Conservation (phyloP, 2,113 vertebrate species). For the Puffinus mauretanicus region DNA sequence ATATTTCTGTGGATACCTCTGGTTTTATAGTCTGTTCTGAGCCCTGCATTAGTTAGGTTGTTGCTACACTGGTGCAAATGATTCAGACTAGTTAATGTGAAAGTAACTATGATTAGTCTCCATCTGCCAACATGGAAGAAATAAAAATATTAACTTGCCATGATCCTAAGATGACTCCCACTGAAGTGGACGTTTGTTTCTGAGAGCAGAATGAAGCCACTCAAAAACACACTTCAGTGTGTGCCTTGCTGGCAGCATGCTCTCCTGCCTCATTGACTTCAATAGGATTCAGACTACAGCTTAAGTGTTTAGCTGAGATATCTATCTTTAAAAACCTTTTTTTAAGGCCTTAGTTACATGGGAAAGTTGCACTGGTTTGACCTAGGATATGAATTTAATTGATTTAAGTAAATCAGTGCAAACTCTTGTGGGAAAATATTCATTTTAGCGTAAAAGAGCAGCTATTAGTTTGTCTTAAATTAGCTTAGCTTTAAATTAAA, state of each 20-base stretch:
- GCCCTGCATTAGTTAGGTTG: not conserved
- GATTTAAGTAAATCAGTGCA: not conserved
- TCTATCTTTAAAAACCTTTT: not conserved
- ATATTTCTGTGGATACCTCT: not conserved
- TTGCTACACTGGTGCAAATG: not conserved
- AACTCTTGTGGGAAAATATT: not conserved
- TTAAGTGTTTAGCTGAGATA: not conserved
- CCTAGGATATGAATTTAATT: not conserved
- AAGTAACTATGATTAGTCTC: not conserved
- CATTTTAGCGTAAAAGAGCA: not conserved
- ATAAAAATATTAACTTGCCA: not conserved
- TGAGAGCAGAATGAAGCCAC: not conserved
- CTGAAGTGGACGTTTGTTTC: not conserved
- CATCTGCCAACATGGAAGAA: not conserved
- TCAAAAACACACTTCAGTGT: not conserved
- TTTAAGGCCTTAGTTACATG: not conserved
- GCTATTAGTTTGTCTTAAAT: constrained; percentile 8
- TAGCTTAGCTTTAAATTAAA: constrained; percentile 22
- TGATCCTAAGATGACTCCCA: not conserved
- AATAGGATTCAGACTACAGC: not conserved
- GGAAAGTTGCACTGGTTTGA: not conserved
- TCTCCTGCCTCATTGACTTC: not conserved
- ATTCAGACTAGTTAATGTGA: not conserved
- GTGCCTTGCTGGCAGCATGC: not conserved
- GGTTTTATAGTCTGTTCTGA: not conserved